These are phyloP conservation scores for Papilio protenor DNA, from an alignment of 2,888 invertebrate genomes.

Conservation along the genomic window DNA sequence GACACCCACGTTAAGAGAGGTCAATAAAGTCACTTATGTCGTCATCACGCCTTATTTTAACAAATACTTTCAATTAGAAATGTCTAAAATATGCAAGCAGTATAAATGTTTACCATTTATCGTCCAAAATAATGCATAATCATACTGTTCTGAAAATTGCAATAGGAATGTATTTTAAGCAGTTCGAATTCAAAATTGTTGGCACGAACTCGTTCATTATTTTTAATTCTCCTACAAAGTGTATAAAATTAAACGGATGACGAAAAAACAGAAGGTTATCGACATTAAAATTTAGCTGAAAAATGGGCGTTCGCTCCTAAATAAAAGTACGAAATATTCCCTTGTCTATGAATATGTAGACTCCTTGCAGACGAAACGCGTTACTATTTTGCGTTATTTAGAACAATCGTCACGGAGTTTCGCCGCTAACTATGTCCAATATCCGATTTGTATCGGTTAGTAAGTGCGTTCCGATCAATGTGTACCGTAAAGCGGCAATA, in stretches of 20 bases:
- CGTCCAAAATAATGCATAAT: not conserved
- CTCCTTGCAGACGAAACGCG: not conserved
- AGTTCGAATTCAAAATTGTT: not conserved
- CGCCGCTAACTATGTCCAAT: slow-evolving; percentile 37
- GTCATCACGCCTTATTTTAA: not conserved
- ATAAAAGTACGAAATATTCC: not conserved
- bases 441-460: slow-evolving; percentile 40
- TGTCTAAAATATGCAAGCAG: not conserved
- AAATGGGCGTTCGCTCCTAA: not conserved
- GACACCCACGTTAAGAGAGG: not conserved
- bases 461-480: slow-evolving; percentile 40
- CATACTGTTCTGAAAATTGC: not conserved
- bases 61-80: not conserved
- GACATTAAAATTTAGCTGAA: not conserved
- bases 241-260: slow-evolving; percentile 3
- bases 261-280: not conserved
- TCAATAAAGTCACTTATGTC: not conserved
- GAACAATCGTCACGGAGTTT: slow-evolving; percentile 39
- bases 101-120: not conserved
- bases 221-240: not conserved
- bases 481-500: slow-evolving; percentile 42
- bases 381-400: slow-evolving; percentile 24
- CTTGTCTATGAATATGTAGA: not conserved
- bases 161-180: not conserved
- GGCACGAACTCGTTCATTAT: not conserved